Conservation (phyloP, 2,888 invertebrate species). For the Tetrapedia diversipes region DNA sequence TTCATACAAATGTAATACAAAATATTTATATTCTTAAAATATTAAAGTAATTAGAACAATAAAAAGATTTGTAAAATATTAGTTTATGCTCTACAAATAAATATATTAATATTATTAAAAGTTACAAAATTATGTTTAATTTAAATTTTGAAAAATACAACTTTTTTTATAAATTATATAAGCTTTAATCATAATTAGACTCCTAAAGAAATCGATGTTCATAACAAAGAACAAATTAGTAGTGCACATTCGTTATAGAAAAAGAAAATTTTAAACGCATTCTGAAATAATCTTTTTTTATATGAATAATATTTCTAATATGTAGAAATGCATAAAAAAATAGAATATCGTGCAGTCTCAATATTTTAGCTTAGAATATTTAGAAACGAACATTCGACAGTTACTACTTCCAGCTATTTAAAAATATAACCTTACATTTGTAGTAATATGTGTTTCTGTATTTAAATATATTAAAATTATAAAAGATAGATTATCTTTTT, state of each 20-base stretch:
- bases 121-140: too few relatives aligned
- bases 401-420: neutral
- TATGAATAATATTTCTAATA: neutral
- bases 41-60: neutral
- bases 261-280: neutral
- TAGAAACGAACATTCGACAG: neutral
- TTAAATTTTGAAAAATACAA: neutral
- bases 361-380: neutral
- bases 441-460: neutral
- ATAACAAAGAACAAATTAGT: neutral
- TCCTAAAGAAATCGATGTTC: too few relatives aligned
- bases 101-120: too few relatives aligned
- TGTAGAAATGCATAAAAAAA: neutral
- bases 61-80: neutral
- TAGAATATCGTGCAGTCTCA: neutral
- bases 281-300: neutral
- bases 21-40: neutral
- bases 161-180: neutral
- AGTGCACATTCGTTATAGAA: neutral
- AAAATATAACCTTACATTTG: neutral
- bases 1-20: neutral
- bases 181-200: neutral
- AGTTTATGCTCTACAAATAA: too few relatives aligned
- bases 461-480: neutral
- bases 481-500: neutral